phyloP scores from a whole-genome alignment of 2,888 invertebrate genomes.

The Petrolisthes cinctipes region DNA sequence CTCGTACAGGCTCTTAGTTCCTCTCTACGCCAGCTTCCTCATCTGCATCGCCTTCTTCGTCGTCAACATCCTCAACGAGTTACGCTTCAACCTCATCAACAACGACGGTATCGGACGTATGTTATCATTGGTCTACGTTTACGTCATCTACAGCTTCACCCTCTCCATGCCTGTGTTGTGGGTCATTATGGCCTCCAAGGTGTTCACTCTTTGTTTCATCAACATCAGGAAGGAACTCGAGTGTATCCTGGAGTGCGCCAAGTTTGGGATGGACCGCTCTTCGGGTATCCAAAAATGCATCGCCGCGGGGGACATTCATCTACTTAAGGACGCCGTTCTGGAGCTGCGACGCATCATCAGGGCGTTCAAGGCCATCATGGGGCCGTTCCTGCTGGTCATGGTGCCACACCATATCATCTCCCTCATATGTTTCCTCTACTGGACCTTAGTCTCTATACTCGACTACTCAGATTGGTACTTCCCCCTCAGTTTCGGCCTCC shows the following conservation, averaged over 20 bases:
- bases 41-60: slow-evolving; percentile 59
- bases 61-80: slow-evolving; percentile 63
- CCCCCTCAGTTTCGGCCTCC: slow-evolving; percentile 63
- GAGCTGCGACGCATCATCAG: slow-evolving; percentile 55
- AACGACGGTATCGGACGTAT: slow-evolving; percentile 61
- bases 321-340: slow-evolving; percentile 62
- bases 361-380: slow-evolving; percentile 62
- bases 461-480: slow-evolving; percentile 65
- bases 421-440: slow-evolving; percentile 65
- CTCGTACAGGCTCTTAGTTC: slow-evolving; percentile 48
- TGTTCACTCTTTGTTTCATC: slow-evolving; percentile 51
- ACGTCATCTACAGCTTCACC: slow-evolving; percentile 65
- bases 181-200: slow-evolving; percentile 65
- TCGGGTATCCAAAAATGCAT: slow-evolving; percentile 57
- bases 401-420: slow-evolving; percentile 65
- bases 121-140: slow-evolving; percentile 64
- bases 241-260: slow-evolving; percentile 56
- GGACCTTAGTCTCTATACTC: slow-evolving; percentile 63
- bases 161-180: slow-evolving; percentile 64
- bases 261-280: slow-evolving; percentile 33
- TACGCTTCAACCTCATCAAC: slow-evolving; percentile 63
- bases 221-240: slow-evolving; percentile 59
- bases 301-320: slow-evolving; percentile 58
- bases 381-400: slow-evolving; percentile 64
- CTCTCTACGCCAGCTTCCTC: slow-evolving; percentile 56